Evolutionary conservation across 2,113 vertebrate genomes (phyloP).

Genomic region (Ochotona curzoniae): DNA sequence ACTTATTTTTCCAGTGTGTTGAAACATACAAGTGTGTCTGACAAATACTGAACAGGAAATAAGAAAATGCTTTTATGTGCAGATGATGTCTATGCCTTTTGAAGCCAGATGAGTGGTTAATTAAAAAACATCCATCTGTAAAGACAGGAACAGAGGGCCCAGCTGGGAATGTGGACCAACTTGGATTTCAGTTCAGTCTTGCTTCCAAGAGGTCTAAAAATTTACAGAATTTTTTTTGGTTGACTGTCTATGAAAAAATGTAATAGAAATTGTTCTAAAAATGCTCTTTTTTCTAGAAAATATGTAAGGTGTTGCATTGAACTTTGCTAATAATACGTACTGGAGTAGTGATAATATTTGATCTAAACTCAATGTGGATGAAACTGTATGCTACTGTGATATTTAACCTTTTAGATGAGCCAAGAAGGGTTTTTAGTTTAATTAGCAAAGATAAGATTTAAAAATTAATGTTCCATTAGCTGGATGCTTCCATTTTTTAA

Average conservation of each 20-base stretch:
- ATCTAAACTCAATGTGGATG: neutral
- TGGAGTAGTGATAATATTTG: neutral
- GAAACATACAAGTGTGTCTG: conserved; percentile 26
- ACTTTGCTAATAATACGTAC: conserved; percentile 2
- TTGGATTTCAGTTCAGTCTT: neutral
- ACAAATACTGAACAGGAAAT: conserved; percentile 40
- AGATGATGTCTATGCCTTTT: neutral
- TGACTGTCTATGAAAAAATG: neutral
- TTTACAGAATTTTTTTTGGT: neutral
- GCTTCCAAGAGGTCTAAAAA: conserved; percentile 16
- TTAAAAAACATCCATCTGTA: conserved; percentile 26
- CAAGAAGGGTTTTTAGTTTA: neutral
- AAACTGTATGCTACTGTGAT: neutral
- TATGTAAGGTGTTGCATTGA: neutral
- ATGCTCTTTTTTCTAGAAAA: conserved; percentile 28
- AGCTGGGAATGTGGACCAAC: neutral
- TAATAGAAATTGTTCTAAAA: conserved; percentile 36
- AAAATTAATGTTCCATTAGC: conserved; percentile 4
- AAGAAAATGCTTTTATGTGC: conserved; percentile 35
- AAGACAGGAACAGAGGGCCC: neutral
- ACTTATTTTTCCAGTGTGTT: conserved; percentile 39
- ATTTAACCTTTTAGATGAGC: conserved; percentile 55
- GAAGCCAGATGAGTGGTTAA: conserved; percentile 40
- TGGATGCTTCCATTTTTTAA: neutral
- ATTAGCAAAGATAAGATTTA: conserved; percentile 47